Conservation (phyloP, 2,113 vertebrate genomes). For the Elephantulus edwardii region DNA sequence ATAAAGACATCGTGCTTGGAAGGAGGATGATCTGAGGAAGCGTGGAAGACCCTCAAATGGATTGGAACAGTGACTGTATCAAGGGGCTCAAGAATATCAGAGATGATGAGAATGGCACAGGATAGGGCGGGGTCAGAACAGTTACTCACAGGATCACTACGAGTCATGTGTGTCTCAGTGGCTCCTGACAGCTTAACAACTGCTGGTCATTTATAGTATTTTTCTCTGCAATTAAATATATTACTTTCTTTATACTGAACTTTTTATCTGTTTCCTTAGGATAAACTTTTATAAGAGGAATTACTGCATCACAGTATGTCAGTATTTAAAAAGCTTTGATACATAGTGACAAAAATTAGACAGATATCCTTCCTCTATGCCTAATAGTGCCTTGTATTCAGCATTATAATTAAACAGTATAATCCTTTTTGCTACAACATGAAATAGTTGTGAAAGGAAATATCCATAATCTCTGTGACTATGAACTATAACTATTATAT, state of each 20-base stretch:
- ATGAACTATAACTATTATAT: too few relatives aligned
- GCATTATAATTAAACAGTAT: conserved; percentile 51
- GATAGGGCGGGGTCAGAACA: too few relatives aligned
- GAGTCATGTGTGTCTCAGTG: too few relatives aligned
- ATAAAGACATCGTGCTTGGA: too few relatives aligned
- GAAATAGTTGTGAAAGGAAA: conserved; percentile 35
- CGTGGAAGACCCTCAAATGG: too few relatives aligned
- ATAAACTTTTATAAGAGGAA: conserved; percentile 32
- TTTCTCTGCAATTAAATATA: conserved; percentile 23
- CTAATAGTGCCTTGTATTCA: conserved; percentile 27
- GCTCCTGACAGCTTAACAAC: too few relatives aligned
- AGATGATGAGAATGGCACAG: too few relatives aligned
- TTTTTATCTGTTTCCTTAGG: conserved; percentile 20
- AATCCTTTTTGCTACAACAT: conserved; percentile 52
- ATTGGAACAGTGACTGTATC: too few relatives aligned
- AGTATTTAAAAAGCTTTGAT: conserved; percentile 30
- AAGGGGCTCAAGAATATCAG: too few relatives aligned
- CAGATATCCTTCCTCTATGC: too few relatives aligned
- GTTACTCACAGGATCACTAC: too few relatives aligned
- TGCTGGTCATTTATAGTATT: not conserved
- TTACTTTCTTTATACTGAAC: conserved; percentile 2
- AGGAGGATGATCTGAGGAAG: too few relatives aligned
- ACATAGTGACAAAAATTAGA: conserved; percentile 42
- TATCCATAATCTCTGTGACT: conserved; percentile 52
- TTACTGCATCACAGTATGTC: conserved; percentile 26